phyloP scores from a whole-genome alignment of 1,140 invertebrate genomes.

The Lepidurus arcticus region DNA sequence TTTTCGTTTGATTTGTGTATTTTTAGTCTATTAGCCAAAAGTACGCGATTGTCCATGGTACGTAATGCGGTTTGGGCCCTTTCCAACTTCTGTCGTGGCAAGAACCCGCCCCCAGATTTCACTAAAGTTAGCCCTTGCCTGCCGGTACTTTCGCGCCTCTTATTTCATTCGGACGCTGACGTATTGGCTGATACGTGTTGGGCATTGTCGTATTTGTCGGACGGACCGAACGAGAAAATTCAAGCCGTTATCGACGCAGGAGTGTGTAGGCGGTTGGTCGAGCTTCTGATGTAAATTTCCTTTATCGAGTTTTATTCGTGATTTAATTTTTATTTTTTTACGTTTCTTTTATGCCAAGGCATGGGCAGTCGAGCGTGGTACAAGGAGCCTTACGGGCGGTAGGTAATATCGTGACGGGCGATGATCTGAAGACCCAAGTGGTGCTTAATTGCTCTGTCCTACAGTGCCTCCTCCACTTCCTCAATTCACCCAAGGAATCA shows the following conservation, averaged over 20 bases:
- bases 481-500: slow-evolving; percentile 72
- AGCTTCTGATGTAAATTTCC: slow-evolving; percentile 73
- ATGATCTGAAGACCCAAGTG: slow-evolving; percentile 94
- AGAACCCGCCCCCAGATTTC: slow-evolving; percentile 93
- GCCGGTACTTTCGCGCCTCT: slow-evolving; percentile 75
- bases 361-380: slow-evolving; percentile 83
- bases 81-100: slow-evolving; percentile 92
- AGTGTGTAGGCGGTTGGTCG: slow-evolving; percentile 87
- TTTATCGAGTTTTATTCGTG: neutral
- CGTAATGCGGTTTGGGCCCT: slow-evolving; percentile 97
- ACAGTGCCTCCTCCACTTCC: slow-evolving; percentile 72
- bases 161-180: slow-evolving; percentile 85
- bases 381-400: slow-evolving; percentile 91
- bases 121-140: slow-evolving; percentile 69
- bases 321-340: neutral
- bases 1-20: slow-evolving; percentile 39
- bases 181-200: slow-evolving; percentile 93
- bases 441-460: slow-evolving; percentile 86
- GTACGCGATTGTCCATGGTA: slow-evolving; percentile 79
- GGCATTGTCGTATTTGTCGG: slow-evolving; percentile 88
- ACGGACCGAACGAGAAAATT: slow-evolving; percentile 97
- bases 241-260: slow-evolving; percentile 96
- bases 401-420: slow-evolving; percentile 96
- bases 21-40: slow-evolving; percentile 71
- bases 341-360: slow-evolving; percentile 52